These are phyloP conservation scores for Ophraella communa DNA, from an alignment of 2,888 invertebrate species.

Conservation along the genomic window DNA sequence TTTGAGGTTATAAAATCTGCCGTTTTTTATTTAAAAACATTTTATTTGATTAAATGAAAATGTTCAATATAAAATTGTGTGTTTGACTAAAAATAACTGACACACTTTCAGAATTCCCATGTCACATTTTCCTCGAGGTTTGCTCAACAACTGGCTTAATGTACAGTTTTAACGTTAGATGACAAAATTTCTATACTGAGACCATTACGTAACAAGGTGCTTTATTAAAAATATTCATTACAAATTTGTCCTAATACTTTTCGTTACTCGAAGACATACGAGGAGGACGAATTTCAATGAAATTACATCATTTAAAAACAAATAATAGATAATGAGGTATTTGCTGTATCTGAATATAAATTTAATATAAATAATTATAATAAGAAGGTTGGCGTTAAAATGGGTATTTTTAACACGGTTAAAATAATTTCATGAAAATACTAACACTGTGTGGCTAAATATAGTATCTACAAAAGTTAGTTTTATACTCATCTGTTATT, in stretches of 20 bases:
- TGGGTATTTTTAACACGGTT: no score
- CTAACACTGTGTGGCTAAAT: no score
- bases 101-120: background rate
- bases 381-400: no score
- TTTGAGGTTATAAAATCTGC: no score
- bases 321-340: background rate
- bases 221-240: constrained; percentile 11
- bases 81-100: background rate
- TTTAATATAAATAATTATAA: background rate
- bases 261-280: background rate
- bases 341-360: background rate
- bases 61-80: background rate
- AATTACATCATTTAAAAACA: background rate
- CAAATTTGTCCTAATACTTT: background rate
- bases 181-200: constrained; percentile 15
- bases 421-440: no score
- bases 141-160: background rate
- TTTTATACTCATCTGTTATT: no score
- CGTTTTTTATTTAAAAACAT: background rate
- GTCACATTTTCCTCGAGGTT: background rate
- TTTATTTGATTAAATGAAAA: background rate
- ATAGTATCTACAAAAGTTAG: no score
- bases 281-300: background rate
- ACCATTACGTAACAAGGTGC: constrained; percentile 10
- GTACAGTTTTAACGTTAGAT: background rate